Conservation (phyloP, 2,797 vertebrate genomes). For the Numenius phaeopus region DNA sequence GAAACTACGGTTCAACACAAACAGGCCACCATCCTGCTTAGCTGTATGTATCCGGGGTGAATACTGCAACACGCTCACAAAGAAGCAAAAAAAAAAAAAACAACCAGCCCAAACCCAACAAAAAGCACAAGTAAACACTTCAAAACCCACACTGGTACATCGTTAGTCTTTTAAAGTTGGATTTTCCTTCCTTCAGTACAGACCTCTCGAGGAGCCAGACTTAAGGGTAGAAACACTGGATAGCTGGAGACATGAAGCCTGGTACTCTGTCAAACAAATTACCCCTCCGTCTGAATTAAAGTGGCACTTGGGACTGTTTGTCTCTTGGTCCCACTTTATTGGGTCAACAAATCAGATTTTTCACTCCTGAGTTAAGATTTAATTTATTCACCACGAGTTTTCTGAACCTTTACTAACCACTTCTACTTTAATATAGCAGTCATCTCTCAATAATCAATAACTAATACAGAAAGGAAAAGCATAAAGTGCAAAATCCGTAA, state of each 20-base stretch:
- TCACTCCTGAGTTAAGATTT: constrained; percentile 31
- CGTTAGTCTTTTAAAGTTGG: neutral
- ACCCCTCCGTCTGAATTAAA: constrained; percentile 71
- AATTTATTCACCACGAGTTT: constrained; percentile 36
- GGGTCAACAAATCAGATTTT: constrained; percentile 55
- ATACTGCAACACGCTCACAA: neutral
- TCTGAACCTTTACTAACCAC: neutral
- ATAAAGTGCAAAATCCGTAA: neutral
- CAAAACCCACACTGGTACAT: neutral
- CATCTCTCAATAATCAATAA: constrained; percentile 16
- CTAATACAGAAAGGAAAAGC: neutral
- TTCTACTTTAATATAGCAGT: neutral
- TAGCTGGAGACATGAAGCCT: constrained; percentile 70
- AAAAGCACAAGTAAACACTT: neutral
- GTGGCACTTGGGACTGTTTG: constrained; percentile 78
- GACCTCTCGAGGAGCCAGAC: neutral
- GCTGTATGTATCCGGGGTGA: neutral
- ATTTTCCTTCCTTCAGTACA: neutral
- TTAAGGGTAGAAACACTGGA: constrained; percentile 40
- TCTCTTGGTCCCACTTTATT: constrained; percentile 36
- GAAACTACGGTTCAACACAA: neutral
- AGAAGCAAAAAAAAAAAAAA: neutral
- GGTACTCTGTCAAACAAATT: constrained; percentile 71
- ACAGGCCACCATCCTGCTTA: neutral
- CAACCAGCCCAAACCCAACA: neutral